phyloP scores from a whole-genome alignment of 2,797 vertebrate species.

The Rhadinocentrus ornatus region DNA sequence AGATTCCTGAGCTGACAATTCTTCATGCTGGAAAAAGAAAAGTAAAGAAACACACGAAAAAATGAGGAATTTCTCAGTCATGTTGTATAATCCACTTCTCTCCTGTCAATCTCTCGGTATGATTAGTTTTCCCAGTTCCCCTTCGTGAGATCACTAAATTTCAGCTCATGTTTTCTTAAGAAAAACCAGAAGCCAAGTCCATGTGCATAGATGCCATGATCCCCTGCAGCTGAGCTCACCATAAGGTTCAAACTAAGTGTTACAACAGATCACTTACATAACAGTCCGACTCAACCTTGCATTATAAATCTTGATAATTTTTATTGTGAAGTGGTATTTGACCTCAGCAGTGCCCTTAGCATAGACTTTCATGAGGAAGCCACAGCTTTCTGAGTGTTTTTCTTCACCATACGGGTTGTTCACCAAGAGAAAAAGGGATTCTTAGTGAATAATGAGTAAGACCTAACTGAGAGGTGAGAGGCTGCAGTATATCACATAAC shows the following conservation, averaged over 20 bases:
- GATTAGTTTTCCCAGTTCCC: conserved; percentile 5
- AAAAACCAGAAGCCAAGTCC: conserved; percentile 17
- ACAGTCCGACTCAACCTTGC: conserved; percentile 4
- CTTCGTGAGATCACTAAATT: conserved; percentile 6
- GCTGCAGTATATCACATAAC: conserved; percentile 58
- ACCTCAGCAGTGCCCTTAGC: conserved; percentile 43
- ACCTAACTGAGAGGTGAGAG: conserved; percentile 44
- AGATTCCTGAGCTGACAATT: conserved; percentile 36
- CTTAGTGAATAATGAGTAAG: conserved; percentile 49
- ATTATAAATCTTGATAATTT: conserved; percentile 51
- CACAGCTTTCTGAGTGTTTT: conserved; percentile 44
- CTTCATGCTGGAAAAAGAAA: conserved; percentile 16
- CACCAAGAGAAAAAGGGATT: conserved; percentile 38
- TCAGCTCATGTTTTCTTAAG: conserved; percentile 9
- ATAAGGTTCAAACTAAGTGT: conserved; percentile 1
- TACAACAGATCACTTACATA: conserved; percentile 19
- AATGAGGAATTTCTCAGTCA: conserved; percentile 36
- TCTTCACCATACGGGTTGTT: conserved; percentile 38
- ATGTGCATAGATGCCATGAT: neutral
- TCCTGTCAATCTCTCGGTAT: neutral
- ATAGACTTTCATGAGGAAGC: conserved; percentile 19
- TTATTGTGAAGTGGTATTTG: conserved; percentile 58
- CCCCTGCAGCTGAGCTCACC: conserved; percentile 35
- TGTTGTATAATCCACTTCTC: conserved; percentile 32
- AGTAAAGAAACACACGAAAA: conserved; percentile 13